phyloP scores from a whole-genome alignment of 1,140 invertebrate species.

The Eupeodes corollae region DNA sequence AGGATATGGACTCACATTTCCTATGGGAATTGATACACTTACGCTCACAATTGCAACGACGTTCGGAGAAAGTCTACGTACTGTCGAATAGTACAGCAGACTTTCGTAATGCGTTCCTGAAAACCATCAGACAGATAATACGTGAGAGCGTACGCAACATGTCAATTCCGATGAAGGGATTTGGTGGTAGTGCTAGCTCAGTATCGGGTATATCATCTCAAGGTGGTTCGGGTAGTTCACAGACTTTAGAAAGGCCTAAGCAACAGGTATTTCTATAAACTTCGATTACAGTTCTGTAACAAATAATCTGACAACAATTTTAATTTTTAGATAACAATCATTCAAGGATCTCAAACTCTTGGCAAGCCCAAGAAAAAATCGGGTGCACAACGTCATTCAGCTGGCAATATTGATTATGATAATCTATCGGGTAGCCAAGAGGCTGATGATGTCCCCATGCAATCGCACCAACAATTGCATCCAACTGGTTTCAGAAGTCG shows the following conservation, averaged over 20 bases:
- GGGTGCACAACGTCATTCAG: slow-evolving; percentile 74
- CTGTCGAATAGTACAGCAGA: slow-evolving; percentile 92
- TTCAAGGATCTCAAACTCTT: slow-evolving; percentile 57
- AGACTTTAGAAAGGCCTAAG: slow-evolving; percentile 49
- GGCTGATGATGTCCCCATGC: slow-evolving; percentile 36
- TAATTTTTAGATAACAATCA: slow-evolving; percentile 41
- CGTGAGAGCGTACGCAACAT: slow-evolving; percentile 89
- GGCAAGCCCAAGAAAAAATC: slow-evolving; percentile 61
- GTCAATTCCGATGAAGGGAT: slow-evolving; percentile 77
- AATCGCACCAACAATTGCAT: slow-evolving; percentile 32
- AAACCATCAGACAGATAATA: slow-evolving; percentile 92
- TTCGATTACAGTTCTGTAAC: neutral
- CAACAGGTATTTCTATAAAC: slow-evolving; percentile 36
- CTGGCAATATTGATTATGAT: slow-evolving; percentile 78
- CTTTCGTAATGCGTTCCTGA: slow-evolving; percentile 90
- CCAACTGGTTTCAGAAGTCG: slow-evolving; percentile 60
- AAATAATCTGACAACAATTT: neutral
- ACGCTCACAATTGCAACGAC: slow-evolving; percentile 79
- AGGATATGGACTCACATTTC: slow-evolving; percentile 89
- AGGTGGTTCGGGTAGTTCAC: slow-evolving; percentile 40
- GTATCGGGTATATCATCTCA: slow-evolving; percentile 29
- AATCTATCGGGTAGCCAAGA: slow-evolving; percentile 50
- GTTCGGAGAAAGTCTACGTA: slow-evolving; percentile 94
- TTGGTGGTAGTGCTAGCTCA: slow-evolving; percentile 37
- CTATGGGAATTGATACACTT: slow-evolving; percentile 94